These are phyloP conservation scores for Chiloscyllium punctatum DNA, from an alignment of 2,797 vertebrate species.

Conservation along the genomic window DNA sequence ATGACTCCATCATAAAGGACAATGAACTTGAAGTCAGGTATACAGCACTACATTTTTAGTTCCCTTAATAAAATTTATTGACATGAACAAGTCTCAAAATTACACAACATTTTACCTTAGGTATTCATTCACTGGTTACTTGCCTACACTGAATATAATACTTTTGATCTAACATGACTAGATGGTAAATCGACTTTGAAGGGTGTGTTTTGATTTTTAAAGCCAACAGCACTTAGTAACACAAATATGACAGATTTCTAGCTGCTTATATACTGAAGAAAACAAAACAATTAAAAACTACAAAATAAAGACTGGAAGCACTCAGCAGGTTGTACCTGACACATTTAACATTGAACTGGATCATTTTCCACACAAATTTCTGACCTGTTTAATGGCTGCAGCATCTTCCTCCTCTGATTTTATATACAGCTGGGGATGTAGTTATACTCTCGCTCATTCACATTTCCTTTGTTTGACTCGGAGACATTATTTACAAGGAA, in stretches of 20 bases:
- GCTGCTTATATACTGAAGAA: background rate
- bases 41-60: background rate
- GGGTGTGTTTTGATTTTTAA: slow-evolving; percentile 9
- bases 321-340: background rate
- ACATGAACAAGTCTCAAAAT: background rate
- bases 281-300: background rate
- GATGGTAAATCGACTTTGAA: background rate
- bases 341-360: background rate
- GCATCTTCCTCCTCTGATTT: background rate
- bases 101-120: background rate
- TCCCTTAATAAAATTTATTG: background rate
- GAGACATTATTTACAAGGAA: background rate
- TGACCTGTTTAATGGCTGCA: background rate
- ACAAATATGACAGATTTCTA: background rate
- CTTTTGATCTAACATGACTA: background rate
- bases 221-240: background rate
- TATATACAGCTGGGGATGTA: background rate
- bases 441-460: background rate
- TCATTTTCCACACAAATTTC: background rate
- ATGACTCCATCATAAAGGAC: background rate
- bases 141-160: background rate
- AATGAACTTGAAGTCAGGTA: background rate
- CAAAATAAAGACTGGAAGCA: background rate
- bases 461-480: background rate
- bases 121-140: background rate